These are phyloP conservation scores for Drosophila saltans DNA, from an alignment of 1,140 invertebrate genomes.

Conservation along the genomic window DNA sequence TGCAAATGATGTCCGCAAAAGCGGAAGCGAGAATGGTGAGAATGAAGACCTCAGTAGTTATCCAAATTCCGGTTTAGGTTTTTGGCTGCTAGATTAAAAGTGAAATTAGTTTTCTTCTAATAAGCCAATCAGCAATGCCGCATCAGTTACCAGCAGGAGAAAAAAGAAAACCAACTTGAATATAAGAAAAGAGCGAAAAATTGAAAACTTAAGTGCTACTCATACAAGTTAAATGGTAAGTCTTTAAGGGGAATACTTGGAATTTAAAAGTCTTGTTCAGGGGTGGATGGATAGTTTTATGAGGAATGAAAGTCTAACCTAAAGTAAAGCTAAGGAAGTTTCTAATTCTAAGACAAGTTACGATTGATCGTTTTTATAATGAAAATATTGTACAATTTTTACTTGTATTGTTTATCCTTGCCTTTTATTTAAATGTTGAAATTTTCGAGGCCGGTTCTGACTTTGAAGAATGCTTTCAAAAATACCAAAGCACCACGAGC, in stretches of 20 bases:
- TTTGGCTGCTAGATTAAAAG: constrained; percentile 56
- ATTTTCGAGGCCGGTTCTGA: constrained; percentile 16
- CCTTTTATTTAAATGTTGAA: too few species aligned
- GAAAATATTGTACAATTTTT: too few species aligned
- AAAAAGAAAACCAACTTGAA: background rate
- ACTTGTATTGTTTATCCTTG: too few species aligned
- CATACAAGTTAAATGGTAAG: background rate
- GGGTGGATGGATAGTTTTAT: too few species aligned
- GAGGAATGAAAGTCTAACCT: too few species aligned
- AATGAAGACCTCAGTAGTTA: constrained; percentile 22
- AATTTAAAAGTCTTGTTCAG: too few species aligned
- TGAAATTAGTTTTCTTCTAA: constrained; percentile 69
- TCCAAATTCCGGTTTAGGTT: constrained; percentile 46
- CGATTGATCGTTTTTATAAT: too few species aligned
- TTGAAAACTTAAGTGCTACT: background rate
- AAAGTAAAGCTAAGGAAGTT: too few species aligned
- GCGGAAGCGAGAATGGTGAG: background rate
- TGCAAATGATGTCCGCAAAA: constrained; percentile 65
- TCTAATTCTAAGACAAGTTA: too few species aligned
- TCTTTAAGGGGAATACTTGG: background rate
- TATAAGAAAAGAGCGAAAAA: background rate
- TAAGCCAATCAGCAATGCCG: constrained; percentile 51
- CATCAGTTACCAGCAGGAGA: constrained; percentile 48
- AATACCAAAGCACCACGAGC: constrained; percentile 28
- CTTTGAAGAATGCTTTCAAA: constrained; percentile 22